phyloP scores from a whole-genome alignment of 2,888 invertebrate species.

The Endotricha flammealis region DNA sequence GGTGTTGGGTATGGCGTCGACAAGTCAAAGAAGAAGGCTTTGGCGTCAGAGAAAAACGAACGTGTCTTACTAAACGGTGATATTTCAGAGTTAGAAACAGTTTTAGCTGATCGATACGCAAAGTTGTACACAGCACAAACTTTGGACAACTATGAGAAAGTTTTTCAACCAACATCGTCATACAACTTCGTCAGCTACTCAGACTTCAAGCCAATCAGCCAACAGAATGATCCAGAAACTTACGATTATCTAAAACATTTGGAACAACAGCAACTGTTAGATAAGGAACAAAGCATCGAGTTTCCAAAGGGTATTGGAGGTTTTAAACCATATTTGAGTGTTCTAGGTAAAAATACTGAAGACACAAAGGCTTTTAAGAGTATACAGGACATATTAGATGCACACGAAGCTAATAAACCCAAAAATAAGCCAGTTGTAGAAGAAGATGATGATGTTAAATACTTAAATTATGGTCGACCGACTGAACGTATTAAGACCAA shows the following conservation, averaged over 20 bases:
- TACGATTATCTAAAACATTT: slow-evolving; percentile 58
- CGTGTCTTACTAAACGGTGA: slow-evolving; percentile 31
- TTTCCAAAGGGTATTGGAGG: slow-evolving; percentile 29
- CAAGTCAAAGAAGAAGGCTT: slow-evolving; percentile 43
- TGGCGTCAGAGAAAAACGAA: slow-evolving; percentile 17
- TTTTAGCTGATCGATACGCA: slow-evolving; percentile 35
- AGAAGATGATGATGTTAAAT: slow-evolving; percentile 31
- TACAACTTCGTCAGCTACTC: slow-evolving; percentile 48
- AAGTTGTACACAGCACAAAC: slow-evolving; percentile 23
- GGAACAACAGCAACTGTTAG: slow-evolving; percentile 43
- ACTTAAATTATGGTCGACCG: slow-evolving; percentile 31
- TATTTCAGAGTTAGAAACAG: slow-evolving; percentile 26
- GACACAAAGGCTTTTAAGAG: slow-evolving; percentile 47
- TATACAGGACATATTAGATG: slow-evolving; percentile 60
- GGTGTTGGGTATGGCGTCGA: slow-evolving; percentile 30
- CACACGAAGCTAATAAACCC: slow-evolving; percentile 52
- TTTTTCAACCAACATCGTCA: slow-evolving; percentile 30
- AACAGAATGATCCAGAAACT: slow-evolving; percentile 52
- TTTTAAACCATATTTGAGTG: slow-evolving; percentile 36
- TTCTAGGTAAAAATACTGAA: slow-evolving; percentile 30
- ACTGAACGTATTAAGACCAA: no score
- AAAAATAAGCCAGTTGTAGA: slow-evolving; percentile 27
- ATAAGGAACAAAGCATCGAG: slow-evolving; percentile 34
- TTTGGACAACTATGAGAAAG: slow-evolving; percentile 16
- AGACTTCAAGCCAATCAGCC: slow-evolving; percentile 52